Conservation (phyloP, 2,797 vertebrate genomes). For the Cryptoprocta ferox region DNA sequence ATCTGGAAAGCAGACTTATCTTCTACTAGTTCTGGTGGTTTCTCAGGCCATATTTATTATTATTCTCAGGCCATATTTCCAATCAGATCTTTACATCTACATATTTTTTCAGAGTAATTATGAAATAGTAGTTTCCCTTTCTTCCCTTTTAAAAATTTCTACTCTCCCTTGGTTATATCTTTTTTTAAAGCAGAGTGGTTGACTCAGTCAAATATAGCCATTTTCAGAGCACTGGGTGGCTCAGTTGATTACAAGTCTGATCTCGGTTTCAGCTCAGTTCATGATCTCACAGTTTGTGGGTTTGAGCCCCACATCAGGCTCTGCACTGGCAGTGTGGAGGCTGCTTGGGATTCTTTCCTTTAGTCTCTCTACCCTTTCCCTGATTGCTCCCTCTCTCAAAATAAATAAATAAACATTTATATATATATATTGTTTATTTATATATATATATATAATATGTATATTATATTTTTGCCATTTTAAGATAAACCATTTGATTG, state of each 20-base stretch:
- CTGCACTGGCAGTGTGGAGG: too few species aligned
- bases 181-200: background rate
- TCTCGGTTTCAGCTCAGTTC: too few species aligned
- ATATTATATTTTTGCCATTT: background rate
- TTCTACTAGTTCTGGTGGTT: background rate
- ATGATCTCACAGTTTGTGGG: too few species aligned
- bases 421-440: too few species aligned
- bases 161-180: background rate
- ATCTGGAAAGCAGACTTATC: background rate
- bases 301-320: too few species aligned
- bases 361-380: too few species aligned
- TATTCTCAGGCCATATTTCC: background rate
- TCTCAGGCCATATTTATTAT: background rate
- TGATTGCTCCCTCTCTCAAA: too few species aligned
- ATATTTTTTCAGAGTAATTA: background rate
- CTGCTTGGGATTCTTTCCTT: too few species aligned
- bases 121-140: background rate
- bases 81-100: background rate
- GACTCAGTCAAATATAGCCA: background rate
- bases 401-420: too few species aligned
- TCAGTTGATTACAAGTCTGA: too few species aligned
- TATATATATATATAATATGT: too few species aligned
- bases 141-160: background rate
- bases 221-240: too few species aligned
- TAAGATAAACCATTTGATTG: background rate